These are phyloP conservation scores for Meteorus colon DNA, from an alignment of 2,888 invertebrate species.

Conservation along the genomic window DNA sequence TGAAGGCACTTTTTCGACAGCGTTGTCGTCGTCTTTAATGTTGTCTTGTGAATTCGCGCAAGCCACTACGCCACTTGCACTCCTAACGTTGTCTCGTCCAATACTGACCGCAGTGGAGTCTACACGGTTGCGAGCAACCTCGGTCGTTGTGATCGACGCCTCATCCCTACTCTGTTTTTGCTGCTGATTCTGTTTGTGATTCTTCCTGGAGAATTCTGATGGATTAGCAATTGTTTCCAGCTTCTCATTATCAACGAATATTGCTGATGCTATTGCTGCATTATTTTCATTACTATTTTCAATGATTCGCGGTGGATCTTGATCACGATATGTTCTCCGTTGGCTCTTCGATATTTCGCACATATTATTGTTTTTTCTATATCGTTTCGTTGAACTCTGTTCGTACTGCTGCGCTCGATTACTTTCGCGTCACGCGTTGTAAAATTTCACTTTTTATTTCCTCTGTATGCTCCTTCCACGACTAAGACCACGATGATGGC, in stretches of 20 bases:
- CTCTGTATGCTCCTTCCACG: background rate
- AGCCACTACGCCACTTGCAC: constrained; percentile 51
- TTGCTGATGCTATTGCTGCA: constrained; percentile 23
- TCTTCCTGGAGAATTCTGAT: constrained; percentile 48
- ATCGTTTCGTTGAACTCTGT: background rate
- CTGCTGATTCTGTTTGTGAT: constrained; percentile 54
- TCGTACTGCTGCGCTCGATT: constrained; percentile 6
- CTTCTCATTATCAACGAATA: constrained; percentile 34
- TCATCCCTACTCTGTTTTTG: constrained; percentile 53
- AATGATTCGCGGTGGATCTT: constrained; percentile 67
- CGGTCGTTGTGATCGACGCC: constrained; percentile 48
- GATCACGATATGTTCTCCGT: constrained; percentile 65
- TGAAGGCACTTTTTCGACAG: constrained; percentile 60
- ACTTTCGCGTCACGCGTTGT: background rate
- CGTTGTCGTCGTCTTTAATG: constrained; percentile 58
- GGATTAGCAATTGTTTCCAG: constrained; percentile 31
- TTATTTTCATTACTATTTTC: constrained; percentile 54
- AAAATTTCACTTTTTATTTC: background rate
- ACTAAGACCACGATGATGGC: background rate
- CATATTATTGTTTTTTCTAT: constrained; percentile 31
- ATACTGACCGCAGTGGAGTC: constrained; percentile 51
- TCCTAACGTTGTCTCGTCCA: constrained; percentile 55
- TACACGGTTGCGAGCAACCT: constrained; percentile 39
- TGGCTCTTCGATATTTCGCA: constrained; percentile 65
- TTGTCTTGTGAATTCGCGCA: background rate